These are phyloP conservation scores for Acleris emargana DNA, from an alignment of 2,888 invertebrate genomes.

Conservation along the genomic window DNA sequence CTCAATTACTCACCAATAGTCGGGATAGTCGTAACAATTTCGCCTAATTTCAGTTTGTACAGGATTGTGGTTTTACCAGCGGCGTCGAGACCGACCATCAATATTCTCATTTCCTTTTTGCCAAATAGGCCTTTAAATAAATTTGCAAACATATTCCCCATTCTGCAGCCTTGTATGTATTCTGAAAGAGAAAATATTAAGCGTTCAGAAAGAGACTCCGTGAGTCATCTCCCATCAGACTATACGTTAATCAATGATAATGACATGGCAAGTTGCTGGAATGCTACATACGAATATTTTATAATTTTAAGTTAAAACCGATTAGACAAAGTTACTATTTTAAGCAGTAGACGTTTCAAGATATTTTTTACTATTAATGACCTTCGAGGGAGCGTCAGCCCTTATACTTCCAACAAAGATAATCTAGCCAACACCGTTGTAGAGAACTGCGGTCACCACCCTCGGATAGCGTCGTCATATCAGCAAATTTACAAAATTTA, in stretches of 20 bases:
- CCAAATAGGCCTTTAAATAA: slow-evolving; percentile 99
- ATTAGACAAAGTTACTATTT: slow-evolving; percentile 6
- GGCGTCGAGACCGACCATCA: slow-evolving; percentile 99
- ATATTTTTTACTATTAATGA: slow-evolving; percentile 18
- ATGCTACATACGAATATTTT: slow-evolving; percentile 39
- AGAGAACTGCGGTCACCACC: slow-evolving; percentile 83
- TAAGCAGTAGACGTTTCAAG: slow-evolving; percentile 13
- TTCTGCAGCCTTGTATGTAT: slow-evolving; percentile 85
- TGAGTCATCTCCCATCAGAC: slow-evolving; percentile 76
- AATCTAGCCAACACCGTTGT: slow-evolving; percentile 80
- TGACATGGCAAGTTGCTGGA: slow-evolving; percentile 78
- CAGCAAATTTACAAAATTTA: slow-evolving; percentile 49
- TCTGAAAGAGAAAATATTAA: slow-evolving; percentile 73
- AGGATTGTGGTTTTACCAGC: slow-evolving; percentile 99
- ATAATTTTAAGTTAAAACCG: slow-evolving; percentile 29
- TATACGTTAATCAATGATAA: slow-evolving; percentile 80
- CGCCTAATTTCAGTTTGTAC: slow-evolving; percentile 99
- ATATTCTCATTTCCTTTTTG: slow-evolving; percentile 99
- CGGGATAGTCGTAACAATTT: slow-evolving; percentile 99
- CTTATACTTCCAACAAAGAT: slow-evolving; percentile 62
- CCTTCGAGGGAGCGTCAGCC: slow-evolving; percentile 29
- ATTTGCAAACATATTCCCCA: slow-evolving; percentile 99
- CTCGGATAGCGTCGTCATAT: slow-evolving; percentile 55
- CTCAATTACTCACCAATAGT: slow-evolving; percentile 93
- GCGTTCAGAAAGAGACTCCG: slow-evolving; percentile 56